Conservation (phyloP, 53 echinoderm and acorn worm species). For the Echinarachnius parma region DNA sequence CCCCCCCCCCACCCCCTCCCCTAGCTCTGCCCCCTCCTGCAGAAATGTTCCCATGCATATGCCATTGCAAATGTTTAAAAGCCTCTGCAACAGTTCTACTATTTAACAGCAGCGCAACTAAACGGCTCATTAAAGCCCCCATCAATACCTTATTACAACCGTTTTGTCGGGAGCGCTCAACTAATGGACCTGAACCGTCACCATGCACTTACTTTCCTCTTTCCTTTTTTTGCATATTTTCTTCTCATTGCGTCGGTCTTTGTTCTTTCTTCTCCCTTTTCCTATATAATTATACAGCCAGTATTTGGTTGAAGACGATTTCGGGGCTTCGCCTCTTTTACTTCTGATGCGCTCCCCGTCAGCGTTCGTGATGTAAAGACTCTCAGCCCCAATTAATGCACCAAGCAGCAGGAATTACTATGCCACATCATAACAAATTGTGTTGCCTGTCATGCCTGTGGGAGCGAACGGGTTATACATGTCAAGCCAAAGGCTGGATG, state of each 20-base stretch:
- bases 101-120: constrained; percentile 21
- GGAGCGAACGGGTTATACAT: too few species aligned
- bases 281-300: neutral
- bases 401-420: too few species aligned
- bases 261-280: neutral
- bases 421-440: too few species aligned
- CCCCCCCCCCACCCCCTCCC: constrained; percentile 1
- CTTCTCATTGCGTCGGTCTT: neutral
- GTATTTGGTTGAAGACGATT: neutral
- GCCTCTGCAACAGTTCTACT: too few species aligned
- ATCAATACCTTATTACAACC: constrained; percentile 33
- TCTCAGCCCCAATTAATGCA: too few species aligned
- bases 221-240: neutral
- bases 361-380: too few species aligned
- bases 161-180: constrained; percentile 39
- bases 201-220: neutral
- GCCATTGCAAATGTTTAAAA: constrained; percentile 30
- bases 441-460: too few species aligned
- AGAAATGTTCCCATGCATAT: constrained; percentile 35
- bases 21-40: constrained; percentile 6
- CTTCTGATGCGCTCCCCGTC: neutral
- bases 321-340: constrained; percentile 16
- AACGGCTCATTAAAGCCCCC: constrained; percentile 27
- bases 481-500: constrained; percentile 8
- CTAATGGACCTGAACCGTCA: constrained; percentile 43